Evolutionary conservation across 2,888 invertebrate species (phyloP).

Genomic region (Epinotia demarniana): DNA sequence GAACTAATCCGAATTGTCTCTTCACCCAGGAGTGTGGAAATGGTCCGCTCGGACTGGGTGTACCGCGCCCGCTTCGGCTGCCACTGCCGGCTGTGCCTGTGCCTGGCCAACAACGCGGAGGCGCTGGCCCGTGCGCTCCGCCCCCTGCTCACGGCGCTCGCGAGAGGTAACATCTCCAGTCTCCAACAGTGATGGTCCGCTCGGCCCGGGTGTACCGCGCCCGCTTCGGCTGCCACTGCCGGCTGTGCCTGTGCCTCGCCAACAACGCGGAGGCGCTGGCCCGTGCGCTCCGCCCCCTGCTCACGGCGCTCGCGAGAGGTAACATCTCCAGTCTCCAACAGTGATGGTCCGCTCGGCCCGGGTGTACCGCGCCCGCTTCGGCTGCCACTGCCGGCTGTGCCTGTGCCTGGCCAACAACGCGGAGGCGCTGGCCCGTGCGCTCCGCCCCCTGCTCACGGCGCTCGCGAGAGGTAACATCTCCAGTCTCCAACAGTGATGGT

Average conservation of each 20-base stretch:
- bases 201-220: constrained; percentile 75
- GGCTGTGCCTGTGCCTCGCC: constrained; percentile 69
- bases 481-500: no score
- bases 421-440: no score
- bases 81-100: constrained; percentile 75
- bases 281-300: constrained; percentile 59
- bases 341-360: no score
- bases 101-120: constrained; percentile 62
- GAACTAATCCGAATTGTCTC: background rate
- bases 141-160: constrained; percentile 64
- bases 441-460: no score
- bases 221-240: constrained; percentile 75
- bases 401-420: no score
- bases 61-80: constrained; percentile 74
- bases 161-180: constrained; percentile 60
- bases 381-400: no score
- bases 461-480: no score
- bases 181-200: constrained; percentile 55
- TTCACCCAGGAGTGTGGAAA: constrained; percentile 67
- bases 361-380: no score
- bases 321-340: constrained; percentile 40
- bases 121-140: constrained; percentile 62
- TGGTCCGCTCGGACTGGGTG: constrained; percentile 68
- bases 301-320: constrained; percentile 70
- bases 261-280: constrained; percentile 61